These are phyloP conservation scores for Molanna angustata DNA, from an alignment of 2,888 invertebrate genomes.

Conservation along the genomic window DNA sequence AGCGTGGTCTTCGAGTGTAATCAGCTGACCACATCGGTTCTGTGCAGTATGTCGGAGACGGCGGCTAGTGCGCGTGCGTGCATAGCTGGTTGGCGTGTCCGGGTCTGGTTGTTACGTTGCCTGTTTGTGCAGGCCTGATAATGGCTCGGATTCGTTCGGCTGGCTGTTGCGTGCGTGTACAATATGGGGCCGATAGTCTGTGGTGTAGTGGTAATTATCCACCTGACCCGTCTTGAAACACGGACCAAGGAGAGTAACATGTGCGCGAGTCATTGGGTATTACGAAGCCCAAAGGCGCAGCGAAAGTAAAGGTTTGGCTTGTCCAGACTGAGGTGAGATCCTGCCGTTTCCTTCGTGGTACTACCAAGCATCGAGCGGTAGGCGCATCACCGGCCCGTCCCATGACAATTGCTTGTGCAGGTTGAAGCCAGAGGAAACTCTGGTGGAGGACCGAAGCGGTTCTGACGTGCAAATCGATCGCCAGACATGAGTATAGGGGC, in stretches of 20 bases:
- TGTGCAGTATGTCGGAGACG: too few relatives aligned
- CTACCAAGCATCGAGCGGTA: too few relatives aligned
- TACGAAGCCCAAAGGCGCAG: conserved; percentile 60
- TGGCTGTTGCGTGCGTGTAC: conserved; percentile 39
- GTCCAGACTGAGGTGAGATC: conserved; percentile 48
- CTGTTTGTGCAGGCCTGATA: too few relatives aligned
- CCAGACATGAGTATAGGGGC: too few relatives aligned
- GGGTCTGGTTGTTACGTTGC: conserved; percentile 36
- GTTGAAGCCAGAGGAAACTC: conserved; percentile 62
- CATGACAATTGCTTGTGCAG: conserved; percentile 53
- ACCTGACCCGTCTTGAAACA: conserved; percentile 75
- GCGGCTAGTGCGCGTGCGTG: too few relatives aligned
- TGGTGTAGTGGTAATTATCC: conserved; percentile 48
- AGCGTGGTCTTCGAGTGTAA: too few relatives aligned
- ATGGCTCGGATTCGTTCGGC: conserved; percentile 36
- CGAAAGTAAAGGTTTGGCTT: conserved; percentile 58
- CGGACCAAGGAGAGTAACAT: conserved; percentile 73
- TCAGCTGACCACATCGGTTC: too few relatives aligned
- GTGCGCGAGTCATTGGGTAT: conserved; percentile 66
- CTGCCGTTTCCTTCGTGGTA: conserved; percentile 24
- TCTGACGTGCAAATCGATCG: too few relatives aligned
- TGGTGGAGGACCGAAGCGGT: conserved; percentile 58
- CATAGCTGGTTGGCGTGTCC: conserved; percentile 38
- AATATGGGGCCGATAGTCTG: conserved; percentile 41
- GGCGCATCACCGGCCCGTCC: conserved; percentile 60